A percentile compares a stretch with the other conserved stretches of the same genome.
Evolutionary conservation across 2,797 vertebrate species (phyloP).

Genomic region (Octomys mimax): DNA sequence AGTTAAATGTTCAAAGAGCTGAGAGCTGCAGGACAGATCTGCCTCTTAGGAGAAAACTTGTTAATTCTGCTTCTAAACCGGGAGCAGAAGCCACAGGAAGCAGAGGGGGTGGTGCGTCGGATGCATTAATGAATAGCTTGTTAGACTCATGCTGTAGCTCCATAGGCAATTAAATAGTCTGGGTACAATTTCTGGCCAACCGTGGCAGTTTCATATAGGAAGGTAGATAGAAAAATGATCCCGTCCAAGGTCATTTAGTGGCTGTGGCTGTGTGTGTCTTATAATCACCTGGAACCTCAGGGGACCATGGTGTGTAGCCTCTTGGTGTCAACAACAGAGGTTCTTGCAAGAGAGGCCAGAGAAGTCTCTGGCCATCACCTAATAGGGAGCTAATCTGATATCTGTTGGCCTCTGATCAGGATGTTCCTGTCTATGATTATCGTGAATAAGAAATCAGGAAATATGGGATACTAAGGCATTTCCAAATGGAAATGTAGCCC

Average conservation of each 20-base stretch:
- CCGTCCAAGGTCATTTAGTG: slow-evolving; percentile 4
- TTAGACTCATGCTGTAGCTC: slow-evolving; percentile 65
- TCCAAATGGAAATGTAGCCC: neutral
- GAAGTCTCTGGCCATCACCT: neutral
- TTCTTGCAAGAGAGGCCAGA: neutral
- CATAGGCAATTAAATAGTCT: slow-evolving; percentile 47
- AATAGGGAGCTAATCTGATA: neutral
- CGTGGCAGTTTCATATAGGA: neutral
- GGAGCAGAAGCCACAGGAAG: slow-evolving; percentile 60
- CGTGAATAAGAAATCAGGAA: slow-evolving; percentile 45
- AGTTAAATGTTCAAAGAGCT: slow-evolving; percentile 71
- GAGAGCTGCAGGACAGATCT: slow-evolving; percentile 55
- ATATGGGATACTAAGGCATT: neutral
- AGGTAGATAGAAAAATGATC: slow-evolving; percentile 25
- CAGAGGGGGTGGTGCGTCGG: neutral
- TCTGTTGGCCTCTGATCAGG: neutral
- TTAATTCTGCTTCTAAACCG: slow-evolving; percentile 73
- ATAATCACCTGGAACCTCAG: neutral
- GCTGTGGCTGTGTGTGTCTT: neutral
- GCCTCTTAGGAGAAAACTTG: slow-evolving; percentile 63
- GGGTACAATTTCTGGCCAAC: slow-evolving; percentile 36
- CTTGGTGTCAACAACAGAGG: neutral
- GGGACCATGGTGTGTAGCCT: neutral
- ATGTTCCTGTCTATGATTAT: neutral
- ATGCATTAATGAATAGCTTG: slow-evolving; percentile 53